Conservation (phyloP, 2,113 vertebrate genomes). For the Meleagris gallopavo region DNA sequence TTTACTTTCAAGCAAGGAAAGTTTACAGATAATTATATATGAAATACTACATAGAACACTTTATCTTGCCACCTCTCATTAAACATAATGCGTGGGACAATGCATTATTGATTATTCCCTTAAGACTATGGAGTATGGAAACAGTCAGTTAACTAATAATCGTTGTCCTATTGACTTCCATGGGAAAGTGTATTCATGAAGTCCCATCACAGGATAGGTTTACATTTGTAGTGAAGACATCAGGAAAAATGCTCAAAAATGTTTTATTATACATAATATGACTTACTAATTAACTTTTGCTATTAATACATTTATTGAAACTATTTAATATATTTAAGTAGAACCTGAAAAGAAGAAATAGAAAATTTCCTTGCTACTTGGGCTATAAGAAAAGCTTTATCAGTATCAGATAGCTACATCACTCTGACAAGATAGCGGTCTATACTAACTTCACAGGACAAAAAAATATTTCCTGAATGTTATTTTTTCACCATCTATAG, state of each 20-base stretch:
- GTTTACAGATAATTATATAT: background rate
- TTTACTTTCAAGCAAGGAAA: background rate
- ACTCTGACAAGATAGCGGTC: background rate
- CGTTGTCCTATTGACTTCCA: background rate
- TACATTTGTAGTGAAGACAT: background rate
- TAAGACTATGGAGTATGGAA: background rate
- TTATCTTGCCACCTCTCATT: background rate
- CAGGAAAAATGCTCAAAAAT: background rate
- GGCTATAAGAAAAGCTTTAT: background rate
- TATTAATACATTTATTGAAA: background rate
- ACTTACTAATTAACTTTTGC: background rate
- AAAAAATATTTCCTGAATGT: background rate
- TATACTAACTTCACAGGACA: background rate
- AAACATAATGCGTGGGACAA: background rate
- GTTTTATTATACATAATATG: background rate
- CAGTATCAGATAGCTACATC: background rate
- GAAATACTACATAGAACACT: background rate
- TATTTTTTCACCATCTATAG: background rate
- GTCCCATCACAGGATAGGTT: background rate
- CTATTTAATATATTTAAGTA: background rate
- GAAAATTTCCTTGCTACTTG: background rate
- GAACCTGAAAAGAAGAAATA: background rate
- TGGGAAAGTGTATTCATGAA: background rate
- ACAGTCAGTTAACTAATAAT: background rate
- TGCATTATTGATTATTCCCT: background rate